These are phyloP conservation scores for Peromyscus melanophrys DNA, from an alignment of 2,797 vertebrate genomes.

Conservation along the genomic window DNA sequence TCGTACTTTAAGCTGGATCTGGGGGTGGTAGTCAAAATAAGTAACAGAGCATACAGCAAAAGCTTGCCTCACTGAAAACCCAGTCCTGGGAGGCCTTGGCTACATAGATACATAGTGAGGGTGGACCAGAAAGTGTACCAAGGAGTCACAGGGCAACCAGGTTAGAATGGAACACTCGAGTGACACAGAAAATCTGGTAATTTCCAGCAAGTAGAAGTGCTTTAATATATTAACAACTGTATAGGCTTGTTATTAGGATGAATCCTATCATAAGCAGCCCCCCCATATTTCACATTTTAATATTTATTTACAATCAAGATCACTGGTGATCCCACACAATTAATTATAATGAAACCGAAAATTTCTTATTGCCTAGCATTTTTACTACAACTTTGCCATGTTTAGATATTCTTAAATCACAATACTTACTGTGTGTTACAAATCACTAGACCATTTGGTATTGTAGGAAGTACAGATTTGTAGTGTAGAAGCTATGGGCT, in stretches of 20 bases:
- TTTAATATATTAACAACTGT: conserved; percentile 15
- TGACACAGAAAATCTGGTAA: neutral
- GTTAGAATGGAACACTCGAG: neutral
- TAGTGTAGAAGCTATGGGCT: neutral
- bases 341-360: neutral
- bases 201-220: neutral
- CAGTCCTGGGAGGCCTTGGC: neutral
- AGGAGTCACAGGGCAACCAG: neutral
- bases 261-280: neutral
- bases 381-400: neutral
- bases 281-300: neutral
- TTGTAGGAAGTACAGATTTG: neutral
- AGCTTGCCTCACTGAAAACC: neutral
- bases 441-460: neutral
- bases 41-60: neutral
- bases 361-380: neutral
- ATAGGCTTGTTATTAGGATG: neutral
- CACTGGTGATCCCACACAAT: neutral
- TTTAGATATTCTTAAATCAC: neutral
- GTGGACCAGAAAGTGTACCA: neutral
- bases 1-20: neutral
- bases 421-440: neutral
- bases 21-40: neutral
- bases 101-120: neutral
- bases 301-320: neutral